Conservation (phyloP, 2,113 vertebrate species). For the Pipa parva region DNA sequence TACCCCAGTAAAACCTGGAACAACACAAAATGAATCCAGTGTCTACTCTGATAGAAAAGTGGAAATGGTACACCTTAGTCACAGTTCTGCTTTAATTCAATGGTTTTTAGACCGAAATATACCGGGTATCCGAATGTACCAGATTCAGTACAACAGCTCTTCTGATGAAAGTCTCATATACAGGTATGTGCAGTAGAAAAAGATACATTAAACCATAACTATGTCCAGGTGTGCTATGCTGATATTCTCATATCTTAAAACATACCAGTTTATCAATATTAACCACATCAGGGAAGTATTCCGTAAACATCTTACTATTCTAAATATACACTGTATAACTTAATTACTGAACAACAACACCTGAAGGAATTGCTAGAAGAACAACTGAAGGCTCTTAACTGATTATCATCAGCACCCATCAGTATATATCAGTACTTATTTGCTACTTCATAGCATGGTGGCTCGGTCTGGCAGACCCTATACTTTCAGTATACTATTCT, state of each 20-base stretch:
- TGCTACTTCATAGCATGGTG: too few relatives aligned
- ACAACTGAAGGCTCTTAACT: too few relatives aligned
- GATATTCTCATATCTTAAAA: not conserved
- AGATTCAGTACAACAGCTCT: conserved; percentile 80
- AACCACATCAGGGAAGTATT: not conserved
- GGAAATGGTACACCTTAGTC: conserved; percentile 61
- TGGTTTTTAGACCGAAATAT: conserved; percentile 74
- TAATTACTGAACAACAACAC: too few relatives aligned
- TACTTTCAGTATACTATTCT: not conserved
- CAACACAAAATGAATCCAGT: conserved; percentile 53
- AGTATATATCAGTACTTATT: too few relatives aligned
- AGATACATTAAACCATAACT: not conserved
- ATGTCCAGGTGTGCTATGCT: not conserved
- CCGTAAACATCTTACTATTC: too few relatives aligned
- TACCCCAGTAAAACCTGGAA: conserved; percentile 70
- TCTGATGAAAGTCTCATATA: conserved; percentile 72
- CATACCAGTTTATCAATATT: not conserved
- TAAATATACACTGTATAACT: too few relatives aligned
- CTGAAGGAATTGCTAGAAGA: too few relatives aligned
- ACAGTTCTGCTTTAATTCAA: conserved; percentile 59
- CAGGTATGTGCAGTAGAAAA: conserved; percentile 54
- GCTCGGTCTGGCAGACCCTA: too few relatives aligned
- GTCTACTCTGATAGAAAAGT: conserved; percentile 57
- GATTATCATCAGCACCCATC: not conserved
- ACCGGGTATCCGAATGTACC: conserved; percentile 74